These are phyloP conservation scores for Nibea albiflora DNA, from an alignment of 2,113 vertebrate species.

Conservation along the genomic window DNA sequence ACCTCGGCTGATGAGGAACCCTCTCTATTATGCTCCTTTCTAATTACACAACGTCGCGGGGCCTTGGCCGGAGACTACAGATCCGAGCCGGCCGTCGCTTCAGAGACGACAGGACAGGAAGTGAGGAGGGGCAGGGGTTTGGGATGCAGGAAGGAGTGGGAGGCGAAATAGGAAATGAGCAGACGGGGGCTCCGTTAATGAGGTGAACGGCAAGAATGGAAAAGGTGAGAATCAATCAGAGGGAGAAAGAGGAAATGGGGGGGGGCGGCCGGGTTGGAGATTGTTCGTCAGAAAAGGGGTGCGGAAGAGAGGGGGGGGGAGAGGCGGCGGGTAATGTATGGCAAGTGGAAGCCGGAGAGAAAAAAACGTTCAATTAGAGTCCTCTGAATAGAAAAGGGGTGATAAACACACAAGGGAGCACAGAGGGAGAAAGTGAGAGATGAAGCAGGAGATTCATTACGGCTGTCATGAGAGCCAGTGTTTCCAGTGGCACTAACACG, in stretches of 20 bases:
- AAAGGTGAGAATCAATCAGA: conserved; percentile 85
- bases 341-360: conserved; percentile 62
- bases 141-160: conserved; percentile 49
- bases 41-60: conserved; percentile 71
- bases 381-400: conserved; percentile 56
- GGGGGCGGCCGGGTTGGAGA: conserved; percentile 55
- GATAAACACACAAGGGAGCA: conserved; percentile 45
- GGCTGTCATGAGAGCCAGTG: conserved; percentile 56
- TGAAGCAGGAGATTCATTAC: conserved; percentile 66
- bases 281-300: conserved; percentile 58
- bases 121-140: conserved; percentile 13
- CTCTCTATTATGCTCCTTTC: conserved; percentile 74
- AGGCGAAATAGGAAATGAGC: conserved; percentile 63
- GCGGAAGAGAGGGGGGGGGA: neutral
- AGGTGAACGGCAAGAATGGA: conserved; percentile 80
- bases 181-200: conserved; percentile 76
- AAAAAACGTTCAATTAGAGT: conserved; percentile 64
- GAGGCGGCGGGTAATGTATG: conserved; percentile 57
- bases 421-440: conserved; percentile 34
- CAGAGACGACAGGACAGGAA: conserved; percentile 68
- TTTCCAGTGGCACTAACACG: conserved; percentile 55
- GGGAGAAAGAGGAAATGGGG: conserved; percentile 63
- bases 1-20: conserved; percentile 60
- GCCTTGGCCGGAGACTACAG: conserved; percentile 40
- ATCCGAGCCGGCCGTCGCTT: conserved; percentile 49